Conservation (phyloP, 2,888 invertebrate species). For the Mesorhabditis sp. region DNA sequence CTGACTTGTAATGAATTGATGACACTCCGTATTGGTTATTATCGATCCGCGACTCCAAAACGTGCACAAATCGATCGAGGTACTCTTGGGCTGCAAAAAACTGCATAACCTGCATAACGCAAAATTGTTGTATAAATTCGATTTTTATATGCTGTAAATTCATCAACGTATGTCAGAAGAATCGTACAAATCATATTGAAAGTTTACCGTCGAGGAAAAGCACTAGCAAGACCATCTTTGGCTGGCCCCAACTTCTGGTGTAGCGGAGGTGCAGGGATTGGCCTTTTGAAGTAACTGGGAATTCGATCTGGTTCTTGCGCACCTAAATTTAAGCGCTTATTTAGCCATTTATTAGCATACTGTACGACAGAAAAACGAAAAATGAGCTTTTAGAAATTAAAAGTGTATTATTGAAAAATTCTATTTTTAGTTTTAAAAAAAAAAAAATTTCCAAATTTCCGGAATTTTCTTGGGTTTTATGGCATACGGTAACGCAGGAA, state of each 20-base stretch:
- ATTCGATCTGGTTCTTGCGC: constrained; percentile 78
- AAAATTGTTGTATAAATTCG: neutral
- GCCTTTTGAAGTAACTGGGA: constrained; percentile 78
- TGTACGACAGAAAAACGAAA: too few relatives aligned
- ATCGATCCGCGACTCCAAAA: constrained; percentile 47
- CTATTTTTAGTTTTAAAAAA: too few relatives aligned
- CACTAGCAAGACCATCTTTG: constrained; percentile 50
- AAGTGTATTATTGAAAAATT: too few relatives aligned
- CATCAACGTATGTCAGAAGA: neutral
- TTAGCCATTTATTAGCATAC: too few relatives aligned
- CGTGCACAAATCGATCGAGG: constrained; percentile 53
- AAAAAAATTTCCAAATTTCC: too few relatives aligned
- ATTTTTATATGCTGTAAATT: neutral
- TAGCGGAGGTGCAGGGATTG: constrained; percentile 57
- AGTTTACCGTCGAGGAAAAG: constrained; percentile 50
- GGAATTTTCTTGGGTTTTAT: too few relatives aligned
- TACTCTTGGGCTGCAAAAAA: constrained; percentile 51
- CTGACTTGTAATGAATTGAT: constrained; percentile 71
- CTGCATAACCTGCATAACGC: neutral
- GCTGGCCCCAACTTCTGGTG: constrained; percentile 50
- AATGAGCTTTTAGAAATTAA: too few relatives aligned
- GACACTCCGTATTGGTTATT: constrained; percentile 73
- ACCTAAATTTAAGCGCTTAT: constrained; percentile 68
- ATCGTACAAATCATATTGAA: constrained; percentile 1
- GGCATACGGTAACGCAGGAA: too few relatives aligned